Conservation (phyloP, 2,113 vertebrate genomes). For the Phalacrocorax aristotelis region DNA sequence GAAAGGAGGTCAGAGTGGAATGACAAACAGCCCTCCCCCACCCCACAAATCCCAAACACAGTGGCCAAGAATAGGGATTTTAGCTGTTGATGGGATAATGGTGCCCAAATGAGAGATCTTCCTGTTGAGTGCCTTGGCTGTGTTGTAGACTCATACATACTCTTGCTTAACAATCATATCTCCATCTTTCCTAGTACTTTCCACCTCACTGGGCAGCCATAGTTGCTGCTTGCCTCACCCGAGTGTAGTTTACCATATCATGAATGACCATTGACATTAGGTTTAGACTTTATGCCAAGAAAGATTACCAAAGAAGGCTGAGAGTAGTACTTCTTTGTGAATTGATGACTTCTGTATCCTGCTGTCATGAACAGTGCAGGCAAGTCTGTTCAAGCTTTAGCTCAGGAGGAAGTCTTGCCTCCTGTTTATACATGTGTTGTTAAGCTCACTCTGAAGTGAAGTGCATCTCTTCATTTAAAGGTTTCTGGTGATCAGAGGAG, state of each 20-base stretch:
- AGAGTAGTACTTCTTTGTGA: not conserved
- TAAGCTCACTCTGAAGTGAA: not conserved
- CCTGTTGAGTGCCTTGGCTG: not conserved
- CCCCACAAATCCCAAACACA: not conserved
- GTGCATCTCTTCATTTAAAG: not conserved
- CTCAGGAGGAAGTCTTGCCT: not conserved
- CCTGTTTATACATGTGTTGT: not conserved
- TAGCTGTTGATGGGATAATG: not conserved
- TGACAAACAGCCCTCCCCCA: not conserved
- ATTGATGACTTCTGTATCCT: not conserved
- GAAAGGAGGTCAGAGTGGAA: not conserved
- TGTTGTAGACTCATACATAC: not conserved
- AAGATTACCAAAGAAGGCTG: not conserved
- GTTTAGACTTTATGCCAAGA: not conserved
- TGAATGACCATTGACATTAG: not conserved
- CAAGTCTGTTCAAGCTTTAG: not conserved
- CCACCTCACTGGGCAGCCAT: not conserved
- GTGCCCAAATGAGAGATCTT: not conserved
- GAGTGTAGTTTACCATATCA: not conserved
- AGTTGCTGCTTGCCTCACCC: not conserved
- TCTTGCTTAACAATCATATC: not conserved
- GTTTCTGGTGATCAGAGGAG: not conserved
- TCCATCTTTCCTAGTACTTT: not conserved
- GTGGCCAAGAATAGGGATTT: not conserved
- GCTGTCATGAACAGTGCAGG: not conserved